Evolutionary conservation across 2,113 vertebrate genomes (phyloP), one percentile per base, ranked within the genome.

Genomic region (Eudorcas thomsonii): DNA sequence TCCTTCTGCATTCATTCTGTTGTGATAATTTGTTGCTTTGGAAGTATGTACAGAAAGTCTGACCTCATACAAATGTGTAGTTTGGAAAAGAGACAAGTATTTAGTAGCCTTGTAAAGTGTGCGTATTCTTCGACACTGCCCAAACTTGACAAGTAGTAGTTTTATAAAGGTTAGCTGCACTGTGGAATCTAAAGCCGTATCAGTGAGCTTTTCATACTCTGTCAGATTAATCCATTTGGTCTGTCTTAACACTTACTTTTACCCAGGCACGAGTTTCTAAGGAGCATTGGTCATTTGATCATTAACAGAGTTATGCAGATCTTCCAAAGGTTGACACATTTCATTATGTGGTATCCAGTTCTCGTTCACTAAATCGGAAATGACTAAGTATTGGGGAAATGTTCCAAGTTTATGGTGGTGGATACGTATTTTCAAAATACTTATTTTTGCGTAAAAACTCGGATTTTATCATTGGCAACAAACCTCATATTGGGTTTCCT

Each of bases 351-450:
- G 17, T 83, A 88, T 64, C 39, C 88, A 64, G 62, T 59, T 67
- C 45, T 80, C 50, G 48, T 91, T 85, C 19, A 54, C 43, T 90
- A 62, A 7, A 87, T 92, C 21, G 88, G 85, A 92, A 96, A 67
- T 64, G 7, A 23, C 36, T 71, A 90, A 84, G 13, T 95, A 52
- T 62, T 88, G 28, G 33, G 33, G n/a, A 94, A 91, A 59, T 67
- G 33, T 88, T 91, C 14, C 14, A 90, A 62, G 33, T 30, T 96
- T 64, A 62, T 89, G 36, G 54, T 93, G 77, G 60, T 62, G 2
- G 48, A 28, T 93, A 43, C 10, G 89, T 4, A 23, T 97, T 93
- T 93, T 89, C 60, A 74, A 84, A 98, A 96, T 91, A 91, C 26
- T 88, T 26, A 78, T 21, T 87, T 96, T 96, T 83, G 52, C 39